Conservation (phyloP, 2,888 invertebrate species). For the Margaritifera margaritifera region DNA sequence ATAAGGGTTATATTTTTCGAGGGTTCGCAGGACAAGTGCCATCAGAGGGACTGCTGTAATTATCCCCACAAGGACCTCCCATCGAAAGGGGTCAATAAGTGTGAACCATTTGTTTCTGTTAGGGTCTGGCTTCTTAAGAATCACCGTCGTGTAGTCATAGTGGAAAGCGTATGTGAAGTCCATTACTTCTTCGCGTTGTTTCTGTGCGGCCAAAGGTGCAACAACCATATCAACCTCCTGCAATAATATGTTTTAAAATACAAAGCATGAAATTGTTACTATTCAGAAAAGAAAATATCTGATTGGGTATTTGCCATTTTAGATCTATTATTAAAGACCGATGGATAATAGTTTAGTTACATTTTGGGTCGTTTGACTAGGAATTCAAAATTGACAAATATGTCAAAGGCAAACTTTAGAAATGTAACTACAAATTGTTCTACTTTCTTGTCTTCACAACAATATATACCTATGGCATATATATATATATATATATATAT, state of each 20-base stretch:
- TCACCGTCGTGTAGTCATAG: conserved; percentile 44
- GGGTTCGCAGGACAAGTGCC: conserved; percentile 30
- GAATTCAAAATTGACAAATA: too few species aligned
- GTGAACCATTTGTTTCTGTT: conserved; percentile 42
- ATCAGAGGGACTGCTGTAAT: conserved; percentile 36
- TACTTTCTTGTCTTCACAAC: too few species aligned
- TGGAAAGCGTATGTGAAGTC: conserved; percentile 89
- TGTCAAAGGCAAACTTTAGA: too few species aligned
- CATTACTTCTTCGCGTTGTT: conserved; percentile 89
- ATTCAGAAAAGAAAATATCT: too few species aligned
- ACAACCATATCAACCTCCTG: conserved; percentile 89
- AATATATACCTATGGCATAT: too few species aligned
- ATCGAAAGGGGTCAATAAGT: conserved; percentile 42
- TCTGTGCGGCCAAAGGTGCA: conserved; percentile 89
- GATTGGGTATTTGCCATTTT: too few species aligned
- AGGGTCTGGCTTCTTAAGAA: conserved; percentile 49
- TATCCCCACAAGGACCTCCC: conserved; percentile 33
- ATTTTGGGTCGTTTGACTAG: too few species aligned
- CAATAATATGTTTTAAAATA: background rate
- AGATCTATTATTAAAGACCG: too few species aligned
- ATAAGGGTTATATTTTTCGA: conserved; percentile 47
- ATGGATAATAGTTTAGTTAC: too few species aligned
- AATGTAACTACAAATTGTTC: too few species aligned
- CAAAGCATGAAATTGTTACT: too few species aligned
- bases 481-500: too few species aligned